Evolutionary conservation across 2,113 vertebrate genomes (phyloP).

Genomic region (Erythrocercus mccallii): DNA sequence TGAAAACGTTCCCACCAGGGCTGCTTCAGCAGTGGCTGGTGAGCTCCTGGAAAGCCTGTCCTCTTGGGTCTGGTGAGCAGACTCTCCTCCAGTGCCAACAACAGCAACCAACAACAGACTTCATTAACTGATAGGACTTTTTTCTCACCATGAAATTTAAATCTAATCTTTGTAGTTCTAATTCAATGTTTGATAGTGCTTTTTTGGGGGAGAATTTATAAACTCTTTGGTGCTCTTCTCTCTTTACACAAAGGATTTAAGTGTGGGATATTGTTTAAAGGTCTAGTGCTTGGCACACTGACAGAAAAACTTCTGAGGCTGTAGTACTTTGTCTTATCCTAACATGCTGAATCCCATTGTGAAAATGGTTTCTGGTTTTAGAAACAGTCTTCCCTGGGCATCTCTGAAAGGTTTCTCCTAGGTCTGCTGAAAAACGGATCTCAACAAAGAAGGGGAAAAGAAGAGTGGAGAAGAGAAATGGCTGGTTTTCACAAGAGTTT

Average conservation of each 20-base stretch:
- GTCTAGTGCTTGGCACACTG: neutral
- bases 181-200: neutral
- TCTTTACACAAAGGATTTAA: neutral
- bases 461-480: neutral
- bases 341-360: neutral
- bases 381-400: neutral
- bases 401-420: neutral
- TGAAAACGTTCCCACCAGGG: accelerated
- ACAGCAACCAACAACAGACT: too few relatives aligned
- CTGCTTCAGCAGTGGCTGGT: neutral
- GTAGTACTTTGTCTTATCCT: neutral
- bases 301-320: neutral
- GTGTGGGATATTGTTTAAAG: neutral
- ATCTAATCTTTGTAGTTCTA: neutral
- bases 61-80: neutral
- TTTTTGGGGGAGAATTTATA: neutral
- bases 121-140: neutral
- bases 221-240: neutral
- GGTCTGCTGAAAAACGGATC: neutral
- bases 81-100: neutral
- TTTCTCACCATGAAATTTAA: neutral
- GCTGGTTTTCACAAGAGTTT: neutral
- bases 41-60: neutral
- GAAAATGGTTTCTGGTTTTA: neutral
- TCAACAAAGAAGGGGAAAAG: neutral